phyloP scores from a whole-genome alignment of 2,888 invertebrate species.

The Petrophora chlorosata region DNA sequence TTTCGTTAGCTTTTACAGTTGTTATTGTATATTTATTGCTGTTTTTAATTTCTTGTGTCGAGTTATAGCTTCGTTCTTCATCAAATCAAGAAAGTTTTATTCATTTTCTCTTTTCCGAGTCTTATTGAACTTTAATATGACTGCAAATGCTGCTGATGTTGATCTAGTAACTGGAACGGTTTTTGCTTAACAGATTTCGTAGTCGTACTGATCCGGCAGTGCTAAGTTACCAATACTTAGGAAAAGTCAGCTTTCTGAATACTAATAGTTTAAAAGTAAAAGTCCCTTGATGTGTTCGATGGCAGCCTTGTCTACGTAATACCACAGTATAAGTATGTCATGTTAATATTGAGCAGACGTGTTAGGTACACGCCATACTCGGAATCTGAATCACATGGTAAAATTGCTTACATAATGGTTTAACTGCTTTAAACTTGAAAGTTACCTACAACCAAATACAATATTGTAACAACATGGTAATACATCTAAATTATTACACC shows the following conservation, averaged over 20 bases:
- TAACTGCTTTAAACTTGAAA: no score
- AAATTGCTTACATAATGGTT: no score
- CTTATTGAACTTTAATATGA: not conserved
- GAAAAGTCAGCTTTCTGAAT: conserved; percentile 24
- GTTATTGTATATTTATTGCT: conserved; percentile 62
- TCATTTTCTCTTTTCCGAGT: not conserved
- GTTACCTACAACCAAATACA: no score
- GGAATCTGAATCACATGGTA: no score
- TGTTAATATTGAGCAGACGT: no score
- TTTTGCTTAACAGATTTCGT: not conserved
- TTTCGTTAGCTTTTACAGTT: conserved; percentile 67
- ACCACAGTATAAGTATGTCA: no score
- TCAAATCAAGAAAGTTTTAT: conserved; percentile 21
- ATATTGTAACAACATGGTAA: no score
- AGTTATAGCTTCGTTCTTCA: conserved; percentile 35
- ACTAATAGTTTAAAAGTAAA: conserved; percentile 75
- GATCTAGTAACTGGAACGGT: not conserved
- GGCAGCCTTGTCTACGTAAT: not conserved
- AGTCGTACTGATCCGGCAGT: not conserved
- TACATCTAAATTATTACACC: no score
- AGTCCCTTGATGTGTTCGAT: not conserved
- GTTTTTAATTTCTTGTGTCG: conserved; percentile 45
- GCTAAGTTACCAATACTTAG: not conserved
- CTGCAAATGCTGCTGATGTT: not conserved
- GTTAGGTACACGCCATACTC: no score